These are phyloP conservation scores for Dendrolimus pini DNA, from an alignment of 2,888 invertebrate genomes.

Conservation along the genomic window DNA sequence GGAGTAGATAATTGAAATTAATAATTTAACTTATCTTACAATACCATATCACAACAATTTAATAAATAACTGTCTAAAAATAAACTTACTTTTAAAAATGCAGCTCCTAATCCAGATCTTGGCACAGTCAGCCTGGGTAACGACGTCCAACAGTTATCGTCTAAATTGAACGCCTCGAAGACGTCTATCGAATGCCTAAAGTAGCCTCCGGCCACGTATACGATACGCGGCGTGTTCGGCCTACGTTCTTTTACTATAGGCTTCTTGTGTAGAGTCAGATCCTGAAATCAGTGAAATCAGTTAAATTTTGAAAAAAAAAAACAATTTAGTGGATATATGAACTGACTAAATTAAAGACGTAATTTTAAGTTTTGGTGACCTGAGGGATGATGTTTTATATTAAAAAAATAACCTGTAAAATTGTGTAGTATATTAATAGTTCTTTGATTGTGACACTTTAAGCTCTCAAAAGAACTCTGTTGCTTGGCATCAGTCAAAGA, in stretches of 20 bases:
- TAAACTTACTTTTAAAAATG: constrained; percentile 81
- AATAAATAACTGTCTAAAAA: not conserved
- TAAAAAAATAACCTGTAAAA: no score
- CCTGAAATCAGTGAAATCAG: constrained; percentile 57
- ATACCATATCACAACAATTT: no score
- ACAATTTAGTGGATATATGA: no score
- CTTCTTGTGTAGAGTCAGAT: constrained; percentile 91
- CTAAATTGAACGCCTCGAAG: constrained; percentile 92
- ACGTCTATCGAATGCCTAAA: constrained; percentile 89
- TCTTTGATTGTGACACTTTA: no score
- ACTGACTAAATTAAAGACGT: no score
- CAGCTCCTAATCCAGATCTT: constrained; percentile 91
- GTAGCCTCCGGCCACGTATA: constrained; percentile 95
- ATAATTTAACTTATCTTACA: no score
- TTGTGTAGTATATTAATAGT: no score
- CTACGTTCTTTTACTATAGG: constrained; percentile 90
- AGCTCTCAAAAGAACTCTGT: no score
- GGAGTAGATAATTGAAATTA: no score
- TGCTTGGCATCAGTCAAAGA: no score
- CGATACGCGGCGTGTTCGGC: constrained; percentile 92
- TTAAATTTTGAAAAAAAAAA: not conserved
- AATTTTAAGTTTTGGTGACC: no score
- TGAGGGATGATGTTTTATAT: no score
- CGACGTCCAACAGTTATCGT: constrained; percentile 89
- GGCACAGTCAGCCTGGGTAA: constrained; percentile 91